Evolutionary conservation across 2,797 vertebrate genomes (phyloP).

Genomic region (Lophius americanus): DNA sequence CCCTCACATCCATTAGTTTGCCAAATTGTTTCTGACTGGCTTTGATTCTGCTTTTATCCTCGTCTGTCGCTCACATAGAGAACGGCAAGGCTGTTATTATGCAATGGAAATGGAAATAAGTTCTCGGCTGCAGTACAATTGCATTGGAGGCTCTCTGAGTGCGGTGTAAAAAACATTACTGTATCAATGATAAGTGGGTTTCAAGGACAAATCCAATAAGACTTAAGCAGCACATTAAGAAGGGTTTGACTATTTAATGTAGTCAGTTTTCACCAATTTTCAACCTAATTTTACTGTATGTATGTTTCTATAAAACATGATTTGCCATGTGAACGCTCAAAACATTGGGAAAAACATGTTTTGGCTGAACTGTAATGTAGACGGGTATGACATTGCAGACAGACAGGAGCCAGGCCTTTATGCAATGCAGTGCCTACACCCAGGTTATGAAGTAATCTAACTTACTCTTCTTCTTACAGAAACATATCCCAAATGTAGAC

Average conservation of each 20-base stretch:
- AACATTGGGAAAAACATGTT: background rate
- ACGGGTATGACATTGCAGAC: background rate
- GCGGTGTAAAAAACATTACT: conserved; percentile 60
- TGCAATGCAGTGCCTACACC: too few species aligned
- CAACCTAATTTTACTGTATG: conserved; percentile 4
- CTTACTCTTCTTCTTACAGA: too few species aligned
- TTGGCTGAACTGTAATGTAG: background rate
- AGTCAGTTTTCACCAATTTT: conserved; percentile 36
- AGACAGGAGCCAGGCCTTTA: too few species aligned
- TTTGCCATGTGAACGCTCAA: background rate
- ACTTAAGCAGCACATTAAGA: conserved; percentile 58
- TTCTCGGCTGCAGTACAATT: conserved; percentile 53
- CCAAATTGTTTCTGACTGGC: conserved; percentile 62
- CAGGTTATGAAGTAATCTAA: too few species aligned
- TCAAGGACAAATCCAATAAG: conserved; percentile 76
- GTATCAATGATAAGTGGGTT: conserved; percentile 73
- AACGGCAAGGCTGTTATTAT: conserved; percentile 51
- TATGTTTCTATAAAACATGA: background rate
- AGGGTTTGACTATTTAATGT: conserved; percentile 54
- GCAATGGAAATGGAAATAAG: conserved; percentile 72
- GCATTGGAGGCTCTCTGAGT: conserved; percentile 60
- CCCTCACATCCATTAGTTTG: conserved; percentile 51
- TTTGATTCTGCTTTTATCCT: conserved; percentile 67
- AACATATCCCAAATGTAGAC: too few species aligned
- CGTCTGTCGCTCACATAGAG: conserved; percentile 33